Conservation (phyloP, 2,797 vertebrate species). For the Margarornis squamiger region DNA sequence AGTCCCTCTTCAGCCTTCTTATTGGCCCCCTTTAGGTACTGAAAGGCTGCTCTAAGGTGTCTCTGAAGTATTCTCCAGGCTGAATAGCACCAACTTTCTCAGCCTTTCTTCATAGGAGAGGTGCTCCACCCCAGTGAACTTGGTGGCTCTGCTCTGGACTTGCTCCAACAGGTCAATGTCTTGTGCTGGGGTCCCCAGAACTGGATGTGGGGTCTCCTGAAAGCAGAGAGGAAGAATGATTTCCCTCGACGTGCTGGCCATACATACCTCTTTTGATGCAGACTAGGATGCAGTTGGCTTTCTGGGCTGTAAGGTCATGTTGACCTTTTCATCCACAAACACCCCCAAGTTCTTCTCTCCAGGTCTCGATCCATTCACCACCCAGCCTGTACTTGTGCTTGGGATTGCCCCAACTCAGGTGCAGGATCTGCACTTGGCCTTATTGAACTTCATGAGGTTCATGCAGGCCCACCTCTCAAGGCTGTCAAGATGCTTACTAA, state of each 20-base stretch:
- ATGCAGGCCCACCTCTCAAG: background rate
- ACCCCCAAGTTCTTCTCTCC: background rate
- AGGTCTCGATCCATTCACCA: background rate
- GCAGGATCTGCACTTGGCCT: background rate
- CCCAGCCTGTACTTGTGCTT: background rate
- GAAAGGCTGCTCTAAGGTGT: background rate
- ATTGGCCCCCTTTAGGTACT: background rate
- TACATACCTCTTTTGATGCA: background rate
- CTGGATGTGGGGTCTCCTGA: background rate
- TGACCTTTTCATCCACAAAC: background rate
- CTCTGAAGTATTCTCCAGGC: background rate
- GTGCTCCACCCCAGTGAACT: background rate
- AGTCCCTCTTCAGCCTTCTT: background rate
- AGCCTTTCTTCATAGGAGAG: background rate
- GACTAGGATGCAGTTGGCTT: background rate
- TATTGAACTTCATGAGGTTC: background rate
- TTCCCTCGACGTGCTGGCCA: too few relatives aligned
- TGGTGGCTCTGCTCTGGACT: background rate
- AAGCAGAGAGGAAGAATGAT: background rate
- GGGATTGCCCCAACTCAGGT: background rate
- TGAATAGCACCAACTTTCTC: background rate
- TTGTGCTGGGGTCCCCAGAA: too few relatives aligned
- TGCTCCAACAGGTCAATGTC: too few relatives aligned
- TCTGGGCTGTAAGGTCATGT: too few relatives aligned
- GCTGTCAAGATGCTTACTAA: background rate